phyloP scores from a whole-genome alignment of 2,797 vertebrate species.

The Danio jaintianensis region DNA sequence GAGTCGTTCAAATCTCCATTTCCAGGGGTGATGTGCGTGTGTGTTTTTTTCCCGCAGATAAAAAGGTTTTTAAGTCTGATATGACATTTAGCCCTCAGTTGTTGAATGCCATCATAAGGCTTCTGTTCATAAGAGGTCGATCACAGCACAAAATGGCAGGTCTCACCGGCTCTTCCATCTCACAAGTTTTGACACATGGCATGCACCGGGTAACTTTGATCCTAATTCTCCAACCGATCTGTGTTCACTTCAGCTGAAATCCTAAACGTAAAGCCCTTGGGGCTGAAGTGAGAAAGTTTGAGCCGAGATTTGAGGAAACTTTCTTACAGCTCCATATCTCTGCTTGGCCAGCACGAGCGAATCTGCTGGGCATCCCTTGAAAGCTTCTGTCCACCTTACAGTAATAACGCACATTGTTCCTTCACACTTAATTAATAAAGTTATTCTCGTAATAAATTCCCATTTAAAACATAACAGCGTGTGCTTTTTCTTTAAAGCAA shows the following conservation, averaged over 20 bases:
- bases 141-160: slow-evolving; percentile 95
- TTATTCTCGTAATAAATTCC: neutral
- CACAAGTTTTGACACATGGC: slow-evolving; percentile 86
- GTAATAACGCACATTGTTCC: neutral
- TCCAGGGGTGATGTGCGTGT: slow-evolving; percentile 58
- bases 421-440: slow-evolving; percentile 17
- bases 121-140: slow-evolving; percentile 85
- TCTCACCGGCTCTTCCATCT: slow-evolving; percentile 85
- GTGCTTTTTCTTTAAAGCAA: slow-evolving; percentile 68
- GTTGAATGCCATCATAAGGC: slow-evolving; percentile 79
- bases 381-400: slow-evolving; percentile 21
- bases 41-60: slow-evolving; percentile 58
- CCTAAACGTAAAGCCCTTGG: slow-evolving; percentile 55
- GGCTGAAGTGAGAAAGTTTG: slow-evolving; percentile 69
- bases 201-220: slow-evolving; percentile 79
- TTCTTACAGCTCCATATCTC: slow-evolving; percentile 51
- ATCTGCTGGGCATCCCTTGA: slow-evolving; percentile 44
- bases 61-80: slow-evolving; percentile 69
- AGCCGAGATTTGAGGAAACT: slow-evolving; percentile 65
- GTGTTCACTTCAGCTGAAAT: slow-evolving; percentile 61
- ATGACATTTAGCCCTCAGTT: slow-evolving; percentile 79
- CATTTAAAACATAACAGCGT: slow-evolving; percentile 39
- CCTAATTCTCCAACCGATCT: slow-evolving; percentile 61
- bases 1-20: slow-evolving; percentile 60
- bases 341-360: slow-evolving; percentile 47